A percentile compares a stretch with the other conserved stretches of the same genome.
phyloP scores from a whole-genome alignment of 2,113 vertebrate species.

The Trematocara variabile region DNA sequence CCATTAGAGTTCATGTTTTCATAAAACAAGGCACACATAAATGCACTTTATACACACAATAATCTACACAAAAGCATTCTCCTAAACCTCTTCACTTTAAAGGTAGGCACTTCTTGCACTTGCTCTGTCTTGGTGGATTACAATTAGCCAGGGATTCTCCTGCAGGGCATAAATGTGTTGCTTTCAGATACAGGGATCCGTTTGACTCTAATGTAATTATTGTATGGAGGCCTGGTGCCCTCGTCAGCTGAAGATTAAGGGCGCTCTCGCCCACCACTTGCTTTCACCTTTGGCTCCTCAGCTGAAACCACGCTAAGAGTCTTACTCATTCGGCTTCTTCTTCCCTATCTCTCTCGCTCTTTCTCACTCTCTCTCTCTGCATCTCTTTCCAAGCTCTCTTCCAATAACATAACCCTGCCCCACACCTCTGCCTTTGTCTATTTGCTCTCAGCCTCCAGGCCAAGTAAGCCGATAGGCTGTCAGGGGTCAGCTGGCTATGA shows the following conservation, averaged over 20 bases:
- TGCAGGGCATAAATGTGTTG: slow-evolving; percentile 82
- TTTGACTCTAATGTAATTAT: slow-evolving; percentile 82
- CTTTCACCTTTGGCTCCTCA: slow-evolving; percentile 79
- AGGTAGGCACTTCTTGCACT: slow-evolving; percentile 71
- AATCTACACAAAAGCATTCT: slow-evolving; percentile 47
- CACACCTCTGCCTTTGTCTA: slow-evolving; percentile 66
- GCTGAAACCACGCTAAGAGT: slow-evolving; percentile 67
- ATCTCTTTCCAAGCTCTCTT: slow-evolving; percentile 33
- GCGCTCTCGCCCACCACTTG: slow-evolving; percentile 73
- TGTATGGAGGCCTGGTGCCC: slow-evolving; percentile 70
- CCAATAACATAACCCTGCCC: slow-evolving; percentile 52
- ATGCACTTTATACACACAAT: slow-evolving; percentile 32
- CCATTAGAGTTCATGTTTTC: slow-evolving; percentile 21
- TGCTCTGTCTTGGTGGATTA: slow-evolving; percentile 76
- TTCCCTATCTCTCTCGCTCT: slow-evolving; percentile 3
- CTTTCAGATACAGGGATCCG: slow-evolving; percentile 81
- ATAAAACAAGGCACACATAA: slow-evolving; percentile 13
- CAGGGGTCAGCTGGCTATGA: slow-evolving; percentile 71
- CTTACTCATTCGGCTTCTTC: slow-evolving; percentile 35
- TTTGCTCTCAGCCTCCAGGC: slow-evolving; percentile 57
- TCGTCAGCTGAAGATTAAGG: slow-evolving; percentile 78
- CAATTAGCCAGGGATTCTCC: slow-evolving; percentile 79
- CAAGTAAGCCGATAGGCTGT: slow-evolving; percentile 71
- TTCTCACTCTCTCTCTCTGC: slow-evolving; percentile 19
- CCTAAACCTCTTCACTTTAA: slow-evolving; percentile 63